Conservation (phyloP, 2,797 vertebrate genomes). For the Aphelocoma californica region DNA sequence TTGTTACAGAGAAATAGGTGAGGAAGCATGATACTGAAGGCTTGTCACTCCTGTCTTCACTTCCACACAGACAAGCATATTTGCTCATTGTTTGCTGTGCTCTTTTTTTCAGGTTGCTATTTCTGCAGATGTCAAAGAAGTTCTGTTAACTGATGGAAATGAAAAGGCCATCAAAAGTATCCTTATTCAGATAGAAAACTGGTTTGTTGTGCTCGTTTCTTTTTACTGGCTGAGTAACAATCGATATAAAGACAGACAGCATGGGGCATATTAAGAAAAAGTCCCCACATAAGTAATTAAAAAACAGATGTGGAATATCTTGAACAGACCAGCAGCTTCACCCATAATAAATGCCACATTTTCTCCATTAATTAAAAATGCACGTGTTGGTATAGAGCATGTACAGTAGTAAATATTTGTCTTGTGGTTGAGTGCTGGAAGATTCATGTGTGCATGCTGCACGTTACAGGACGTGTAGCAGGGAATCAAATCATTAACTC, state of each 20-base stretch:
- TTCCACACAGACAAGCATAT: conserved; percentile 82
- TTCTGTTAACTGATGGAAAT: conserved; percentile 99
- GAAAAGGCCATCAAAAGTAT: conserved; percentile 99
- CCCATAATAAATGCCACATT: conserved; percentile 10
- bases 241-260: conserved; percentile 78
- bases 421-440: conserved; percentile 9
- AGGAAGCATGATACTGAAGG: conserved; percentile 87
- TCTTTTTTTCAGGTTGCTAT: conserved; percentile 92
- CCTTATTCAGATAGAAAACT: conserved; percentile 86
- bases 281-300: conserved; percentile 71
- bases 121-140: conserved; percentile 99
- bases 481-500: conserved; percentile 23
- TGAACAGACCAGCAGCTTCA: background rate
- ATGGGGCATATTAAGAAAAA: conserved; percentile 71
- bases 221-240: conserved; percentile 73
- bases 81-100: conserved; percentile 82
- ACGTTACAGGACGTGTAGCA: background rate
- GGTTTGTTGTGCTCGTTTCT: conserved; percentile 73
- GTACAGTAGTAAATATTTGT: conserved; percentile 41
- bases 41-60: conserved; percentile 84
- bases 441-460: background rate
- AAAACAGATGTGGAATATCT: conserved; percentile 57
- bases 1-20: conserved; percentile 88
- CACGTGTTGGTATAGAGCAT: background rate
- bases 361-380: conserved; percentile 35